Evolutionary conservation across 2,797 vertebrate species (phyloP).

Genomic region (Brachyrhaphis roseni): DNA sequence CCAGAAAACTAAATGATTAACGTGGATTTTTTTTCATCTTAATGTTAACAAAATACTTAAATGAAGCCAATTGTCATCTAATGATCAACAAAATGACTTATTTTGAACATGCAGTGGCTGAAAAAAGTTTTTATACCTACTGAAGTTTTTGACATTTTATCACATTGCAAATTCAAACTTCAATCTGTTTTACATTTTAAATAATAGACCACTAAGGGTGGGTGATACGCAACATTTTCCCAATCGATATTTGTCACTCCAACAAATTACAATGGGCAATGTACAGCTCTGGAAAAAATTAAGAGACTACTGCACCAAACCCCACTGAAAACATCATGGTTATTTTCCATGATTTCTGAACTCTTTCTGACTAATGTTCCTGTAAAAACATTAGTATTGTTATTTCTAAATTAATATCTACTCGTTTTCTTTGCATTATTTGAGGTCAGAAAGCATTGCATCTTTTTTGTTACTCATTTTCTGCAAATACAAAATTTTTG

Average conservation of each 20-base stretch:
- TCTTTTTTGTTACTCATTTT: too few relatives aligned
- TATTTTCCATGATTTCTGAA: too few relatives aligned
- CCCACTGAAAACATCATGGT: too few relatives aligned
- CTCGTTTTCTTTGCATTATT: too few relatives aligned
- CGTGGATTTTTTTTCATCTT: slow-evolving; percentile 3
- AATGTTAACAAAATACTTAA: slow-evolving; percentile 1
- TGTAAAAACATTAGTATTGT: too few relatives aligned
- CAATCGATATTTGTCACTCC: background rate
- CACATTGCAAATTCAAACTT: background rate
- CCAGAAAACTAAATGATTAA: slow-evolving; percentile 9
- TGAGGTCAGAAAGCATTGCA: too few relatives aligned
- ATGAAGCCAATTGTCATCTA: slow-evolving; percentile 4
- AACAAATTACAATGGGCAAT: background rate
- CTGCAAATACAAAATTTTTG: too few relatives aligned
- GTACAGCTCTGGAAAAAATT: background rate
- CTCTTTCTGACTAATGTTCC: too few relatives aligned
- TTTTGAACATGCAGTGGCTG: background rate
- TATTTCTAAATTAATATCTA: too few relatives aligned
- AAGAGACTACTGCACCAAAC: too few relatives aligned
- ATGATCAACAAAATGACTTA: background rate
- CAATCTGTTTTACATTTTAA: background rate
- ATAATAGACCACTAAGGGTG: background rate
- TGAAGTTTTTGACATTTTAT: background rate
- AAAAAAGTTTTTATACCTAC: background rate
- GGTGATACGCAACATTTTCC: background rate